Evolutionary conservation across 2,888 invertebrate species (phyloP).

Genomic region (Pyrgus malvae): DNA sequence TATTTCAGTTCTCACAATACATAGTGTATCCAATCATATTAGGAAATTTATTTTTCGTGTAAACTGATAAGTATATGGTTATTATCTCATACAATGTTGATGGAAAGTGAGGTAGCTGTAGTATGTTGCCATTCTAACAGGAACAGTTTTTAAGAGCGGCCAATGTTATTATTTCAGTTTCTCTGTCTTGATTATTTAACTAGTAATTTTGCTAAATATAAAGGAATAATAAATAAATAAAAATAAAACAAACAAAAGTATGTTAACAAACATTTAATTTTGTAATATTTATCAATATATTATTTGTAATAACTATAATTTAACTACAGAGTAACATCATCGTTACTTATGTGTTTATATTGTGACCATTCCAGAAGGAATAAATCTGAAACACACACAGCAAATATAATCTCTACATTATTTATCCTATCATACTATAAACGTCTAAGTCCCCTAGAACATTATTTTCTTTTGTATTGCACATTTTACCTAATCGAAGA

Average conservation of each 20-base stretch:
- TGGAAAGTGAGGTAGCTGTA: too few species aligned
- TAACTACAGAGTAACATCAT: slow-evolving; percentile 68
- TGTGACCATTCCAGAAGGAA: slow-evolving; percentile 43
- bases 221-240: slow-evolving; percentile 1
- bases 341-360: slow-evolving; percentile 53
- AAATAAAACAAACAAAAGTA: slow-evolving; percentile 44
- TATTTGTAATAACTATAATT: slow-evolving; percentile 78
- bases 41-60: too few species aligned
- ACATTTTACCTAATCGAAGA: slow-evolving; percentile 53
- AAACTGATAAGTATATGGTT: too few species aligned
- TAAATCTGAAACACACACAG: slow-evolving; percentile 58
- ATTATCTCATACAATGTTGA: too few species aligned
- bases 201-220: too few species aligned
- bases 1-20: too few species aligned
- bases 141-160: too few species aligned
- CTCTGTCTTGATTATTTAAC: too few species aligned
- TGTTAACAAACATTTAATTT: slow-evolving; percentile 81
- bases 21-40: too few species aligned
- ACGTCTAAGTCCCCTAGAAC: slow-evolving; percentile 55
- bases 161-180: too few species aligned
- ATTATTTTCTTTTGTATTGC: slow-evolving; percentile 70
- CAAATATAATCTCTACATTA: slow-evolving; percentile 61
- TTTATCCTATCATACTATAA: slow-evolving; percentile 52
- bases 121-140: too few species aligned
- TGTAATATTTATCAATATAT: slow-evolving; percentile 79